These are phyloP conservation scores for Timandra comae DNA, from an alignment of 2,888 invertebrate species.

Conservation along the genomic window DNA sequence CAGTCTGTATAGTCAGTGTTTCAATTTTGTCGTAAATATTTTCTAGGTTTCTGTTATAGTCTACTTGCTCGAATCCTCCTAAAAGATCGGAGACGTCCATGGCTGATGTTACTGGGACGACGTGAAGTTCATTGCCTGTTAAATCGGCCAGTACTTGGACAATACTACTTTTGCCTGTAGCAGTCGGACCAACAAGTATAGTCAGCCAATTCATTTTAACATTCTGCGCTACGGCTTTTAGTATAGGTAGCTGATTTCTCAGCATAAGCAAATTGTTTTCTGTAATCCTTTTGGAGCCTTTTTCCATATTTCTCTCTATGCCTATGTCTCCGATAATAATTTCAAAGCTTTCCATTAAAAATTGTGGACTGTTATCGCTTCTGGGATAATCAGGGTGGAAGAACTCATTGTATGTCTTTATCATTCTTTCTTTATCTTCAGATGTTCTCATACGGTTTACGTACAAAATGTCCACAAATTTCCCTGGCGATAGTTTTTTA, in stretches of 20 bases:
- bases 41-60: conserved; percentile 84
- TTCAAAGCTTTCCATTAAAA: conserved; percentile 75
- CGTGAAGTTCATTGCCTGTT: conserved; percentile 83
- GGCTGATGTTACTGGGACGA: conserved; percentile 90
- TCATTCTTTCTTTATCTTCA: conserved; percentile 85
- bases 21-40: conserved; percentile 78
- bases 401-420: conserved; percentile 59
- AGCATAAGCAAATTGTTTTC: conserved; percentile 64
- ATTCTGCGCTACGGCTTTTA: conserved; percentile 90
- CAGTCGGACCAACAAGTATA: conserved; percentile 88
- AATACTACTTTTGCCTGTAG: conserved; percentile 87
- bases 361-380: conserved; percentile 72
- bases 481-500: conserved; percentile 65
- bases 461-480: conserved; percentile 87
- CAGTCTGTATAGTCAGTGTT: conserved; percentile 64
- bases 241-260: conserved; percentile 77
- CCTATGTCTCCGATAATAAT: conserved; percentile 81
- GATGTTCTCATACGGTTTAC: conserved; percentile 89
- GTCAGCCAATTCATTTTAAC: conserved; percentile 95
- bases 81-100: conserved; percentile 97
- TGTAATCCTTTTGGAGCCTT: conserved; percentile 46
- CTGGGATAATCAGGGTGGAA: conserved; percentile 69
- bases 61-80: conserved; percentile 98
- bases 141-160: conserved; percentile 86
- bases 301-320: conserved; percentile 55